phyloP scores from a whole-genome alignment of 2,113 vertebrate genomes.

The Chionomys nivalis region DNA sequence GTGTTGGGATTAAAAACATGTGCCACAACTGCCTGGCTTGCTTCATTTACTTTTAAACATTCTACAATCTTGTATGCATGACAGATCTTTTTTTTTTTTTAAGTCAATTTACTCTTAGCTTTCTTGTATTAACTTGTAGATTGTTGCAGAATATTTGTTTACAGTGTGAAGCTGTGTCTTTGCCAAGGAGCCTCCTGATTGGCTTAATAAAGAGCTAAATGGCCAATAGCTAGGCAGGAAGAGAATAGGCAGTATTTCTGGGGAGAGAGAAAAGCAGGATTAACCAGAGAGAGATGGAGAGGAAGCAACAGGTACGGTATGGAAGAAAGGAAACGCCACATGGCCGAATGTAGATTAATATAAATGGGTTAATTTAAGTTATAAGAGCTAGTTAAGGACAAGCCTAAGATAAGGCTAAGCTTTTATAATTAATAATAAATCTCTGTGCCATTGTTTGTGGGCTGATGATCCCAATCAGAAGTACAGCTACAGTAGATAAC shows the following conservation, averaged over 20 bases:
- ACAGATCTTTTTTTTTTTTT: not conserved
- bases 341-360: not conserved
- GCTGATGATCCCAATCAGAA: not conserved
- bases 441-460: not conserved
- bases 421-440: not conserved
- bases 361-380: not conserved
- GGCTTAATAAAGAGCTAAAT: not conserved
- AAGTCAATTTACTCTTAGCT: not conserved
- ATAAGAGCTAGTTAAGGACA: not conserved
- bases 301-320: not conserved
- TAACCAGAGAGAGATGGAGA: not conserved
- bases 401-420: not conserved
- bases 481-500: not conserved
- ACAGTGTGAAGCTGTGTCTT: not conserved
- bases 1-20: too few species aligned
- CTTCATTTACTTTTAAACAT: not conserved
- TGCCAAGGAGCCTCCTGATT: not conserved
- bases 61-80: not conserved
- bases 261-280: not conserved
- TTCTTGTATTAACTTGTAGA: not conserved
- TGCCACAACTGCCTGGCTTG: not conserved
- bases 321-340: not conserved
- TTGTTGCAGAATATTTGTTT: not conserved
- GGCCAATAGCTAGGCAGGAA: not conserved
- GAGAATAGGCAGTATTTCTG: not conserved